Evolutionary conservation across 2,113 vertebrate species (phyloP), one percentile per base, ranked within the genome.

Genomic region (human): DNA sequence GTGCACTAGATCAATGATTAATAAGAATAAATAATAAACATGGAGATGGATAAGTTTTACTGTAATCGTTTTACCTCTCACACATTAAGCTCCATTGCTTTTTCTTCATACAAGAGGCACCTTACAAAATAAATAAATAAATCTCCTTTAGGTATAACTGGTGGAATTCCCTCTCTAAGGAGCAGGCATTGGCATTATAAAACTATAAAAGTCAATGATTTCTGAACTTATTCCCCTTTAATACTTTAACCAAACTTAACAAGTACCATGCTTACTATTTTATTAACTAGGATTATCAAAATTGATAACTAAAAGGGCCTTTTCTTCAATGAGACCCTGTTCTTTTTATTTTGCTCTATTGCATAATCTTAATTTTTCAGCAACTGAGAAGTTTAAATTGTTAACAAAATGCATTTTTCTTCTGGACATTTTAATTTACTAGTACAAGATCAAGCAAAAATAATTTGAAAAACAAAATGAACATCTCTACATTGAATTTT

Each of bases 11-110:
- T 98, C 93, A 97, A 98, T 98, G 98, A 97, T 98, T 97, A 98
- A 98, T 98, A 98, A 97, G 96, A 98, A 98, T 98, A 98, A 98
- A 98, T 97, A 98, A 98, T 97, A 98, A 98, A 98, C 92, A 98
- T 98, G 98, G 98, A 98, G 97, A 98, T 98, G 98, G 78, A 97
- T 98, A 98, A 98, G 97, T 98, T 98, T 98, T 98, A 98, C 98
- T 96, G 97, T 97, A 98, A 98, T 98, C 95, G 96, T 97, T 98
- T 97, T 98, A 98, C 96, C 96, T 98, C 98, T 97, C 96, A 98
- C 97, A 98, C 97, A 98, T 98, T 98, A 98, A 98, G 98, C 92
- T 98, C 97, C 97, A 97, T 97, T 98, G 96, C 95, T 98, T 98
- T 98, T 96, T 97, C 97, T 97, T 98, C 97, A 98, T 98, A 98